These are phyloP conservation scores for Pagrus major DNA, from an alignment of 2,113 vertebrate genomes.

Conservation along the genomic window DNA sequence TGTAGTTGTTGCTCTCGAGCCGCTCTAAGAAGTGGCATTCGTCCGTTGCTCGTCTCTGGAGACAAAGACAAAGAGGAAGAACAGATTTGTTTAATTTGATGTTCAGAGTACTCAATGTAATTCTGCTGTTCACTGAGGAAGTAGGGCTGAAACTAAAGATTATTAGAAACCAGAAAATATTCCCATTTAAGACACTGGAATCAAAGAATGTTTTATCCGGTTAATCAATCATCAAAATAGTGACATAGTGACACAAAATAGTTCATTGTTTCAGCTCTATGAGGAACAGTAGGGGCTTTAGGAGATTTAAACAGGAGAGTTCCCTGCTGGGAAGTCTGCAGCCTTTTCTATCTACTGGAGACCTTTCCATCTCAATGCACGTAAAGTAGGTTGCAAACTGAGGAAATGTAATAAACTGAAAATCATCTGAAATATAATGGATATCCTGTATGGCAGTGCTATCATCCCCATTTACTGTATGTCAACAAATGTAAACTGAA, in stretches of 20 bases:
- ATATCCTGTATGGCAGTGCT: not conserved
- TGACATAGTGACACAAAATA: too few relatives aligned
- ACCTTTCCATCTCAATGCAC: not conserved
- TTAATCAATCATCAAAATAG: too few relatives aligned
- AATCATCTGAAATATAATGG: not conserved
- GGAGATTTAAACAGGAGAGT: not conserved
- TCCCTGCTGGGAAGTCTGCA: not conserved
- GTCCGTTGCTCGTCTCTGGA: slow-evolving; percentile 93
- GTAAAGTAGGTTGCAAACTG: not conserved
- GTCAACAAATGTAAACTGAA: slow-evolving; percentile 5
- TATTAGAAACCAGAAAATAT: too few relatives aligned
- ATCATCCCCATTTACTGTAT: not conserved
- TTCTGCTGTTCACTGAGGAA: not conserved
- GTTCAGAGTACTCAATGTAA: not conserved
- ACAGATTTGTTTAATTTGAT: not conserved
- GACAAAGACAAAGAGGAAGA: slow-evolving; percentile 44
- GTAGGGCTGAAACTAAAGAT: too few relatives aligned
- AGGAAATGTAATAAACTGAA: slow-evolving; percentile 8
- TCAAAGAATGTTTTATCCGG: too few relatives aligned
- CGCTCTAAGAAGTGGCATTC: slow-evolving; percentile 97
- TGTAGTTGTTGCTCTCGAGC: slow-evolving; percentile 98
- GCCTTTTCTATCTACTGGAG: not conserved
- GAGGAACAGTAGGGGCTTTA: not conserved
- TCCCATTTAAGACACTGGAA: too few relatives aligned
- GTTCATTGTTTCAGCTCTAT: too few relatives aligned